Percentiles rank a stretch among this genome's conserved stretches.
Evolutionary conservation across 2,888 invertebrate genomes (phyloP).

Genomic region (Tachina grossa): DNA sequence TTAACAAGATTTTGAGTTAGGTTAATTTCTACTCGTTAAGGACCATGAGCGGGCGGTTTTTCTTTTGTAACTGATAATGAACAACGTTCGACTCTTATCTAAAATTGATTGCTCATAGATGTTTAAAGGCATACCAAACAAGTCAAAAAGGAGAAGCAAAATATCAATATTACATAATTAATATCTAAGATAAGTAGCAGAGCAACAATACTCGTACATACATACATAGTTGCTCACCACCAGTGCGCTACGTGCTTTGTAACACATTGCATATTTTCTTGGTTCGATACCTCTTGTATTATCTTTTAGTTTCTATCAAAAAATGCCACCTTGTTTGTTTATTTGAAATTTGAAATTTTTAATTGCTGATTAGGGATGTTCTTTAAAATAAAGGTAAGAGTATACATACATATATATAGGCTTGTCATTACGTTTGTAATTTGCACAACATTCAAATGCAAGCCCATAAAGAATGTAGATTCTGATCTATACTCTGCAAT

Average conservation of each 20-base stretch:
- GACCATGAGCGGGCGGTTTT: conserved; percentile 63
- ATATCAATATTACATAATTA: neutral
- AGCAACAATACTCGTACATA: neutral
- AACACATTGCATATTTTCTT: conserved; percentile 6
- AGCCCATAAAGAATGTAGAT: too few species aligned
- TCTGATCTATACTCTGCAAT: too few species aligned
- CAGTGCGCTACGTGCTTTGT: too few species aligned
- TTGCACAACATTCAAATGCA: too few species aligned
- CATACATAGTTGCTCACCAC: neutral
- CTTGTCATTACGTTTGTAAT: too few species aligned
- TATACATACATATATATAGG: too few species aligned
- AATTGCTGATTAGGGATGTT: neutral
- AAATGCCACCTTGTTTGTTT: conserved; percentile 30
- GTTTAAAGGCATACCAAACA: neutral
- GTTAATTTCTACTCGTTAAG: conserved; percentile 46
- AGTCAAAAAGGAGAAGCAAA: neutral
- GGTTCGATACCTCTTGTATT: neutral
- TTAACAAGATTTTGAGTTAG: conserved; percentile 66
- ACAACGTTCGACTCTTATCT: conserved; percentile 48
- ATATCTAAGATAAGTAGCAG: conserved; percentile 29
- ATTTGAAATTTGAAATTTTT: neutral
- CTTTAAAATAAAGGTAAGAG: neutral
- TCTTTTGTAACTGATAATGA: conserved; percentile 58
- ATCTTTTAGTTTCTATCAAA: conserved; percentile 34
- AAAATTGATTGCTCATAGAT: conserved; percentile 28